Evolutionary conservation across 2,888 invertebrate species (phyloP).

Genomic region (Piscicola geometra): DNA sequence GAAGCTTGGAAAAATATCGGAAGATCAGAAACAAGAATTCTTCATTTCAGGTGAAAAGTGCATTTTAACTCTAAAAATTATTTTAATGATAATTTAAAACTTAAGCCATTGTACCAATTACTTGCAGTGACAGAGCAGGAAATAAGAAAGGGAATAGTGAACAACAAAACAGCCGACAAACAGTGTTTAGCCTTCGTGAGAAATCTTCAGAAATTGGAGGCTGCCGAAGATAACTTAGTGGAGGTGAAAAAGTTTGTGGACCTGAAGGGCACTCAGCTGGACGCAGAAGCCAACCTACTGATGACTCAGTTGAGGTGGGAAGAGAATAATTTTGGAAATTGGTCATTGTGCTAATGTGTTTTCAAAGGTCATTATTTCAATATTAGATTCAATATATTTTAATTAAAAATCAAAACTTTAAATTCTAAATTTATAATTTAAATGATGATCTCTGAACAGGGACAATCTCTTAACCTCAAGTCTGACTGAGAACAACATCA

Average conservation of each 20-base stretch:
- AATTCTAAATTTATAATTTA: too few relatives aligned
- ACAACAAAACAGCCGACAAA: constrained; percentile 87
- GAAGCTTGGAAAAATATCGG: constrained; percentile 76
- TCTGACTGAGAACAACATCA: background rate
- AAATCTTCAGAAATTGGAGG: constrained; percentile 93
- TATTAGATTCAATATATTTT: too few relatives aligned
- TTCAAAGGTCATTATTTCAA: too few relatives aligned
- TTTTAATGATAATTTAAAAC: too few relatives aligned
- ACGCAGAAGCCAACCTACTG: constrained; percentile 84
- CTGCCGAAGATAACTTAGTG: constrained; percentile 63
- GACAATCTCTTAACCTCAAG: background rate
- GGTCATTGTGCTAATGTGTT: too few relatives aligned
- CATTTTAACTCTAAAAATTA: too few relatives aligned
- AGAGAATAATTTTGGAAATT: too few relatives aligned
- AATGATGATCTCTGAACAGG: too few relatives aligned
- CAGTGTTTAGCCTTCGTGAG: constrained; percentile 82
- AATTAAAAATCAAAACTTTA: too few relatives aligned
- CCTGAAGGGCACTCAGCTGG: constrained; percentile 68
- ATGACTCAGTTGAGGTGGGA: constrained; percentile 72
- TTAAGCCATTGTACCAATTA: too few relatives aligned
- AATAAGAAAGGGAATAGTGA: constrained; percentile 88
- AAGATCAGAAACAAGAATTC: constrained; percentile 92
- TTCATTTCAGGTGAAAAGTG: constrained; percentile 99
- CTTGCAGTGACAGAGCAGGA: constrained; percentile 87
- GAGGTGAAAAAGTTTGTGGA: constrained; percentile 86